phyloP scores from a whole-genome alignment of 2,797 vertebrate genomes.

The Xenentodon cancila region DNA sequence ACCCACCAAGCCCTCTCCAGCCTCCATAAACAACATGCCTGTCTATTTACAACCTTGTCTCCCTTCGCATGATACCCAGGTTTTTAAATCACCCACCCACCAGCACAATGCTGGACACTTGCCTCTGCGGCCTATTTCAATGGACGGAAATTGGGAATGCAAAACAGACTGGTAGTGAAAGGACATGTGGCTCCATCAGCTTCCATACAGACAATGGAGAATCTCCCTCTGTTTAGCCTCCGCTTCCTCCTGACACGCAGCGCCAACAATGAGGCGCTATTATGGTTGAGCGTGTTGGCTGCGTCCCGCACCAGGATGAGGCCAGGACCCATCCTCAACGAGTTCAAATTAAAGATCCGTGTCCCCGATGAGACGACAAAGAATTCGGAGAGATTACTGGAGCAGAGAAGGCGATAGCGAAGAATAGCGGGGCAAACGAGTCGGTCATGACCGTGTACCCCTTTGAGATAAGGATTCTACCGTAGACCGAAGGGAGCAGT shows the following conservation, averaged over 20 bases:
- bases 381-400: constrained; percentile 2
- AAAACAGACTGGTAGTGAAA: constrained; percentile 74
- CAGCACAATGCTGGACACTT: constrained; percentile 76
- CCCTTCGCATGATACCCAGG: constrained; percentile 50
- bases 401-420: constrained; percentile 5
- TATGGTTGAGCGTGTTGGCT: constrained; percentile 54
- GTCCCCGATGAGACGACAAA: constrained; percentile 13
- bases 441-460: no score
- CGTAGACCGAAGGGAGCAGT: no score
- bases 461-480: no score
- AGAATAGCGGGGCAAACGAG: background rate
- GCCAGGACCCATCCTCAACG: constrained; percentile 34
- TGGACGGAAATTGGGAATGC: constrained; percentile 77
- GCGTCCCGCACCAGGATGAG: constrained; percentile 35
- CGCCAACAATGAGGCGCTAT: constrained; percentile 67
- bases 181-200: constrained; percentile 75
- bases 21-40: constrained; percentile 51
- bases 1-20: constrained; percentile 8
- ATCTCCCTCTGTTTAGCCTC: constrained; percentile 70
- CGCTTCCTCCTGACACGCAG: constrained; percentile 69
- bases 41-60: constrained; percentile 55
- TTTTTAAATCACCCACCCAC: constrained; percentile 57
- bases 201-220: constrained; percentile 73
- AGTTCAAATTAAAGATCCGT: constrained; percentile 13
- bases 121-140: constrained; percentile 66